Percentiles rank a stretch among this genome's conserved stretches.
These are phyloP conservation scores for Alcedo quadribrachys DNA, from an alignment of 2,797 vertebrate genomes.

Conservation along the genomic window DNA sequence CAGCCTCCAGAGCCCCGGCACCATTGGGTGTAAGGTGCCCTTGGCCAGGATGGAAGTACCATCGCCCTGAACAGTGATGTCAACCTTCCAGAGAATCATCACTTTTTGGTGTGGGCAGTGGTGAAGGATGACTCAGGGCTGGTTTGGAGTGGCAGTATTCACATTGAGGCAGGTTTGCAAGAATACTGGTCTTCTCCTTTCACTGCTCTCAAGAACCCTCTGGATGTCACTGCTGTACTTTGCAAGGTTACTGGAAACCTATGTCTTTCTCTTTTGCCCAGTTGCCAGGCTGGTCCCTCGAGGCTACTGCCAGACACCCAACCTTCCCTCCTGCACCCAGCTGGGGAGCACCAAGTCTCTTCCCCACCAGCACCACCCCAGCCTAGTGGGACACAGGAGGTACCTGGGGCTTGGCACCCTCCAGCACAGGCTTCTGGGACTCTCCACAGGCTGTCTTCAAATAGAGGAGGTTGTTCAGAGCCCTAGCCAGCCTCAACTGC, in stretches of 20 bases:
- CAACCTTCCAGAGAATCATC: rapidly evolving
- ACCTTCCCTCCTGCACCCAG: rapidly evolving
- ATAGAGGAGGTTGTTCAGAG: neutral
- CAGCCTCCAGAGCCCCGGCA: rapidly evolving
- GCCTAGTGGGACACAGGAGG: rapidly evolving
- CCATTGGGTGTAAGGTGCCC: rapidly evolving
- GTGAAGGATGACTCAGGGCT: neutral
- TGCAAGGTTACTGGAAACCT: neutral
- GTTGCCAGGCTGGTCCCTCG: neutral
- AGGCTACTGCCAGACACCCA: no score
- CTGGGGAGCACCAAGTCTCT: neutral
- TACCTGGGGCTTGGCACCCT: rapidly evolving
- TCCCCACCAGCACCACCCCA: neutral
- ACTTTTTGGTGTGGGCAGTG: rapidly evolving
- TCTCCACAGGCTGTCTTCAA: neutral
- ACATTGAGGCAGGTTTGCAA: rapidly evolving
- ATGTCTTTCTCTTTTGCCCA: rapidly evolving
- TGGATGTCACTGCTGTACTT: conserved; percentile 24
- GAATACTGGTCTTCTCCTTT: neutral
- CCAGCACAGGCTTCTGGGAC: neutral
- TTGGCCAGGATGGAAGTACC: rapidly evolving
- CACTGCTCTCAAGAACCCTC: neutral
- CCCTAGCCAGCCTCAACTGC: neutral
- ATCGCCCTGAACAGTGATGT: rapidly evolving
- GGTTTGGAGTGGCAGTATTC: rapidly evolving